phyloP scores from a whole-genome alignment of 2,113 vertebrate genomes.

The Microcebus griseorufus region DNA sequence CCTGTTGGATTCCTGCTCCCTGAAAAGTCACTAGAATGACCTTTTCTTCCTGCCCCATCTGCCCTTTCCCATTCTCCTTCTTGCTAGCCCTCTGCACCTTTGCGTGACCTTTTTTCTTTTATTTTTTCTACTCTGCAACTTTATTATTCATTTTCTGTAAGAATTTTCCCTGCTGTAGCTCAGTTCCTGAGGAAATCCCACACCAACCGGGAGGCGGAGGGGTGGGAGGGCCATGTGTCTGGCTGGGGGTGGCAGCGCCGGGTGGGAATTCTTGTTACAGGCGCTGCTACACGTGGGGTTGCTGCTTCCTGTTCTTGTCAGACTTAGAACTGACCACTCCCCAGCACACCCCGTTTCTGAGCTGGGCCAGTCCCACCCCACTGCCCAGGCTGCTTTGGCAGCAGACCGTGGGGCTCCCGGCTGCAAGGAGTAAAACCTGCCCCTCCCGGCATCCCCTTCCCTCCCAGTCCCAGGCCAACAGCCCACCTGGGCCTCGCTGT shows the following conservation, averaged over 20 bases:
- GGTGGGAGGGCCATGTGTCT: too few species aligned
- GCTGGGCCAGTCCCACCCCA: background rate
- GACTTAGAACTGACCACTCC: background rate
- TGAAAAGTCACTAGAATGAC: background rate
- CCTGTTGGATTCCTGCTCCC: background rate
- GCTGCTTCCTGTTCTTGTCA: background rate
- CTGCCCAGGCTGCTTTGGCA: background rate
- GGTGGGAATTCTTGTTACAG: background rate
- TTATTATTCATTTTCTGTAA: background rate
- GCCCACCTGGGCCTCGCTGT: background rate
- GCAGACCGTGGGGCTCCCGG: background rate
- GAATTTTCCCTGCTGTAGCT: background rate
- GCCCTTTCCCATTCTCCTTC: background rate
- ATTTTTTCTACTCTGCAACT: background rate
- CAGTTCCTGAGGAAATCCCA: background rate
- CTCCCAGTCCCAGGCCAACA: rapidly evolving
- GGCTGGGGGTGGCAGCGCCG: background rate
- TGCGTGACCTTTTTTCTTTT: background rate
- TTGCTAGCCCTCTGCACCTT: background rate
- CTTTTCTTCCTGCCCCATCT: background rate
- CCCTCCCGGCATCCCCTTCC: background rate
- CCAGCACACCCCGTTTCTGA: background rate
- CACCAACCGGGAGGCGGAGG: rapidly evolving
- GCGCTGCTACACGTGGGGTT: rapidly evolving
- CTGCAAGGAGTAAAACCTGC: background rate